Evolutionary conservation across 2,888 invertebrate genomes (phyloP).

Genomic region (Glyphotaelius pellucidus): DNA sequence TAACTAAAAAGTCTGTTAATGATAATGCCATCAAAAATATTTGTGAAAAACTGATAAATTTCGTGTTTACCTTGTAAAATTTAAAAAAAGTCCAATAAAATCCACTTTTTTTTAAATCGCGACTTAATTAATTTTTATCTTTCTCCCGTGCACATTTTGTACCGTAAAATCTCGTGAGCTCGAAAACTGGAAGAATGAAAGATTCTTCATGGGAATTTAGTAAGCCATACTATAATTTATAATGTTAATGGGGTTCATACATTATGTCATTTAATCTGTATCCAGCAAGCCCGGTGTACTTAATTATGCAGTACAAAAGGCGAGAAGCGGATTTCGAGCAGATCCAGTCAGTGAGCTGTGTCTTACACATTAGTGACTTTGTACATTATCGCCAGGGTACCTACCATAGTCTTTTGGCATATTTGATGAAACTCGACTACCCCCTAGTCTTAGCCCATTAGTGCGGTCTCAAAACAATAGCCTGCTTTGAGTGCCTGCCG

Average conservation of each 20-base stretch:
- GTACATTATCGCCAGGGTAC: conserved; percentile 10
- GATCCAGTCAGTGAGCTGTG: not conserved
- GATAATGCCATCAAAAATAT: too few species aligned
- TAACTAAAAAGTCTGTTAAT: too few species aligned
- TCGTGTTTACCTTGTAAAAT: too few species aligned
- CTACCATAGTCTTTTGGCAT: conserved; percentile 15
- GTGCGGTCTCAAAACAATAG: conserved; percentile 48
- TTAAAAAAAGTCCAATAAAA: too few species aligned
- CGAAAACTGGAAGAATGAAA: not conserved
- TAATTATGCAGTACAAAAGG: not conserved
- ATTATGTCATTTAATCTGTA: conserved; percentile 2
- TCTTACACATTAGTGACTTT: conserved; percentile 33
- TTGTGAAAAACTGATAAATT: too few species aligned
- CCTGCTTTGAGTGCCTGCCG: conserved; percentile 35
- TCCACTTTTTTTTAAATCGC: not conserved
- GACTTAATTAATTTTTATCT: not conserved
- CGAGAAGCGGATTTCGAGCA: not conserved
- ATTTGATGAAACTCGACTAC: conserved; percentile 37
- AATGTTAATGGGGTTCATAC: not conserved
- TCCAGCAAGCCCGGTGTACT: not conserved
- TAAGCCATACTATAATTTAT: not conserved
- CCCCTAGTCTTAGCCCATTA: conserved; percentile 25
- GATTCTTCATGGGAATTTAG: not conserved
- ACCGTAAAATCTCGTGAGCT: not conserved
- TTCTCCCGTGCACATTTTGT: not conserved